These are phyloP conservation scores for Athetis lepigone DNA, from an alignment of 2,888 invertebrate species.

Conservation along the genomic window DNA sequence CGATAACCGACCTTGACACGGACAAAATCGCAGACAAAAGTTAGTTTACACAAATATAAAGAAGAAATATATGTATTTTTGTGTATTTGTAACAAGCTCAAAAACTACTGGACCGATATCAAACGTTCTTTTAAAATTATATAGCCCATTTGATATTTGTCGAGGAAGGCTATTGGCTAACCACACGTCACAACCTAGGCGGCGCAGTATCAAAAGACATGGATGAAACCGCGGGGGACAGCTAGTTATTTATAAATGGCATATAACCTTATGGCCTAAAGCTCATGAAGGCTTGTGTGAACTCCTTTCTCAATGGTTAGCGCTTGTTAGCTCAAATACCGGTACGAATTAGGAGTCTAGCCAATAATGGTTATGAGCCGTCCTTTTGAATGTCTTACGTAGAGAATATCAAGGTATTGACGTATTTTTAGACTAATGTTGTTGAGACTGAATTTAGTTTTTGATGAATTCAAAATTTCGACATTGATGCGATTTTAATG, in stretches of 20 bases:
- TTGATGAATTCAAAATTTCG: not conserved
- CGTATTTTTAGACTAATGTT: constrained; percentile 5
- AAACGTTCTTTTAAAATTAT: no score
- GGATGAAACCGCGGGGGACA: no score
- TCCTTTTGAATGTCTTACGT: not conserved
- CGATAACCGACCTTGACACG: no score
- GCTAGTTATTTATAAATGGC: constrained; percentile 10
- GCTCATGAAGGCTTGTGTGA: constrained; percentile 9
- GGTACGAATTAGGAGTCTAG: constrained; percentile 38
- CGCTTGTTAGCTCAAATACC: constrained; percentile 32
- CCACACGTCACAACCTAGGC: no score
- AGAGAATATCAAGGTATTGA: constrained; percentile 27
- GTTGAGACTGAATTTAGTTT: not conserved
- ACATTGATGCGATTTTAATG: not conserved
- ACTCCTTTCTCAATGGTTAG: constrained; percentile 19
- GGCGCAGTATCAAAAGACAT: no score
- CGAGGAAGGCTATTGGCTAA: no score
- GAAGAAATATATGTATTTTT: no score
- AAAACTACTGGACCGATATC: no score
- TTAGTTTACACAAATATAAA: no score
- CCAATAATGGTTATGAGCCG: constrained; percentile 10
- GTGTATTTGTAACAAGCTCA: no score
- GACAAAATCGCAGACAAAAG: no score
- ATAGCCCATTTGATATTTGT: no score
- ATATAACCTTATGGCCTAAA: constrained; percentile 15